Percentiles rank a stretch among this genome's conserved stretches.
Conservation (phyloP, 2,797 vertebrate genomes). For the Margarornis squamiger region DNA sequence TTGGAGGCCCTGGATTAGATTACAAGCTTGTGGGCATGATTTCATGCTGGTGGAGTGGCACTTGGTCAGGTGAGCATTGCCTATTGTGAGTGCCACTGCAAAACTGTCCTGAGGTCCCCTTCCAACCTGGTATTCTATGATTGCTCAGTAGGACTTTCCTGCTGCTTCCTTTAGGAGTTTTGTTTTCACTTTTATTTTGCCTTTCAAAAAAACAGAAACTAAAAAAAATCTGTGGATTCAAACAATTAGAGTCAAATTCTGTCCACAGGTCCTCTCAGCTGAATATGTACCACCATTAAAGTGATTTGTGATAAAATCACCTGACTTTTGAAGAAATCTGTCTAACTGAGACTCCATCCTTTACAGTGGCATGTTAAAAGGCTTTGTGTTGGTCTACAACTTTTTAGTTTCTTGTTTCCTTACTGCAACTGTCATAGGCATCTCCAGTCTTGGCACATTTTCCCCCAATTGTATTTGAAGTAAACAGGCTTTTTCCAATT, state of each 20-base stretch:
- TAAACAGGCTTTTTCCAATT: not conserved
- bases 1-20: not conserved
- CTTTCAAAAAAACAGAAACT: not conserved
- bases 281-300: not conserved
- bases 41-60: not conserved
- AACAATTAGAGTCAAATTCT: not conserved
- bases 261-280: not conserved
- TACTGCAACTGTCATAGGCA: not conserved
- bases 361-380: not conserved
- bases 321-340: not conserved
- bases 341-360: not conserved
- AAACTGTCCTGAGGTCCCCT: not conserved
- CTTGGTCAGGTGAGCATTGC: fast-evolving
- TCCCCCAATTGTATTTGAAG: fast-evolving
- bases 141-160: not conserved
- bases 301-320: not conserved
- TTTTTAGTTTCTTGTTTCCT: not conserved
- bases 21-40: not conserved
- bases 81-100: not conserved
- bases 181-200: not conserved
- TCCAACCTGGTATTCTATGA: not conserved
- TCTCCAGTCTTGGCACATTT: not conserved
- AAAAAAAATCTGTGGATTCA: not conserved
- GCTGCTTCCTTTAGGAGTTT: not conserved
- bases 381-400: not conserved